phyloP scores from a whole-genome alignment of 2,797 vertebrate genomes.

The Amblyraja radiata region DNA sequence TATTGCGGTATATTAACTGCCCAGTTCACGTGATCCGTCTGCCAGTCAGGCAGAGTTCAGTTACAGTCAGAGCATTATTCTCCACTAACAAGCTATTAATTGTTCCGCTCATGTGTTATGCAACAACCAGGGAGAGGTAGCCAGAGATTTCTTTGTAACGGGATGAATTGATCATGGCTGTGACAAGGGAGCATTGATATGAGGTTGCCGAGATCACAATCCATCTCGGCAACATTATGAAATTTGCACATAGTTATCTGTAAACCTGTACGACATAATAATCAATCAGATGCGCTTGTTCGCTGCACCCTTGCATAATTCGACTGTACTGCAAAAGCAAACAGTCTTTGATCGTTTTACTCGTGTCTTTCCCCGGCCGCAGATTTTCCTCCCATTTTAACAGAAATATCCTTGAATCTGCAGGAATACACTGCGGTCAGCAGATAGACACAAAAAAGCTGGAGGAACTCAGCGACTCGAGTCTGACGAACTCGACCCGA shows the following conservation, averaged over 20 bases:
- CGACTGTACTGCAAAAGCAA: neutral
- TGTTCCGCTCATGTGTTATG: constrained; percentile 23
- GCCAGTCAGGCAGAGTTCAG: neutral
- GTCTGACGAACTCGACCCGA: too few relatives aligned
- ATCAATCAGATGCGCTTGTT: neutral
- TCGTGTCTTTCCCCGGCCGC: neutral
- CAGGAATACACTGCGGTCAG: neutral
- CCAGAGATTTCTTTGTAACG: neutral
- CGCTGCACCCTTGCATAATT: neutral
- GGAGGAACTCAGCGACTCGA: neutral
- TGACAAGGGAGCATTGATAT: neutral
- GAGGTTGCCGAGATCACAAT: neutral
- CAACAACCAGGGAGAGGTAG: neutral
- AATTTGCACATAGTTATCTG: constrained; percentile 1
- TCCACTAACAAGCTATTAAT: constrained; percentile 18
- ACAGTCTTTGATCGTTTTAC: neutral
- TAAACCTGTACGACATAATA: neutral
- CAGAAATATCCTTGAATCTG: neutral
- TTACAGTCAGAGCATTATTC: neutral
- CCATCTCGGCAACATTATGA: neutral
- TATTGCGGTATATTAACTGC: neutral
- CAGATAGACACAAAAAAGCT: neutral
- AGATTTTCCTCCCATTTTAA: neutral
- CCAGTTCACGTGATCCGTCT: neutral
- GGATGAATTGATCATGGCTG: neutral